Conservation (phyloP, 1,140 invertebrate genomes). For the Leptopilina boulardi region DNA sequence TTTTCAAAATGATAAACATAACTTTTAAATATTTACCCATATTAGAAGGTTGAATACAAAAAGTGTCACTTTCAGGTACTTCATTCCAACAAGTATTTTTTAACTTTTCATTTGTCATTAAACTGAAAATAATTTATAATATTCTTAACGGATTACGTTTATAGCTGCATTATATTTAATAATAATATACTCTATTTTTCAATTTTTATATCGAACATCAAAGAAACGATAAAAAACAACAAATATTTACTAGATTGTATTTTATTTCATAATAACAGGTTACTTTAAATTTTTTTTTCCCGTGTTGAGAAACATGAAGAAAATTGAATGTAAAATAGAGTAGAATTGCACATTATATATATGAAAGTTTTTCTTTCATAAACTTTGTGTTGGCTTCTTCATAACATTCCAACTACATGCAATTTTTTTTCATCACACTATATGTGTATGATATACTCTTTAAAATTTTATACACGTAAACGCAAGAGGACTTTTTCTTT, state of each 20-base stretch:
- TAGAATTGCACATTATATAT: constrained; percentile 1
- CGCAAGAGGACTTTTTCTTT: not conserved
- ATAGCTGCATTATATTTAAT: too few relatives aligned
- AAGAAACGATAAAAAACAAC: too few relatives aligned
- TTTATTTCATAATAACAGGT: not conserved
- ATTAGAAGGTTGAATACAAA: constrained; percentile 77
- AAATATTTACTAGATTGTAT: too few relatives aligned
- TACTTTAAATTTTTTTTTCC: not conserved
- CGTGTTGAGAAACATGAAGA: not conserved
- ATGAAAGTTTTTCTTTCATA: constrained; percentile 25
- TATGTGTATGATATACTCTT: not conserved
- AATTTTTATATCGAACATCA: too few relatives aligned
- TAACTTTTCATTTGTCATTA: constrained; percentile 59
- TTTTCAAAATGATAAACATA: too few relatives aligned
- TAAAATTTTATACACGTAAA: not conserved
- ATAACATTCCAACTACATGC: not conserved
- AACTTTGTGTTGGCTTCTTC: not conserved
- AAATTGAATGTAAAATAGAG: not conserved
- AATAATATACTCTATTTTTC: too few relatives aligned
- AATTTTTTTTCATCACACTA: not conserved
- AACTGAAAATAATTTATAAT: constrained; percentile 58
- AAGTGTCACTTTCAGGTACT: constrained; percentile 75
- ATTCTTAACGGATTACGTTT: not conserved
- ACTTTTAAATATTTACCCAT: constrained; percentile 76
- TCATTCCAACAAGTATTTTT: constrained; percentile 62